Evolutionary conservation across 2,797 vertebrate genomes (phyloP).

Genomic region (Hyperoplus immaculatus): DNA sequence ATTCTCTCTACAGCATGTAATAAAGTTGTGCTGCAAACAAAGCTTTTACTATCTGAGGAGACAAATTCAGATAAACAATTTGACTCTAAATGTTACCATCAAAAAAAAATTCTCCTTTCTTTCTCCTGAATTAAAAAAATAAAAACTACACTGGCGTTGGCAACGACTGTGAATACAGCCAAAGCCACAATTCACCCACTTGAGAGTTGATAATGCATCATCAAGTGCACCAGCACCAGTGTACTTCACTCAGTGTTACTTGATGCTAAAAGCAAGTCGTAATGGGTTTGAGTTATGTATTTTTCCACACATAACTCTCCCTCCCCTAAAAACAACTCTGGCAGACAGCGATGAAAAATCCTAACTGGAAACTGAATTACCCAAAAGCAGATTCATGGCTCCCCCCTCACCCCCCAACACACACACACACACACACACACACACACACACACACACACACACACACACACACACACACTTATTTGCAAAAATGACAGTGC

Average conservation of each 20-base stretch:
- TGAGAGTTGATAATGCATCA: slow-evolving; percentile 80
- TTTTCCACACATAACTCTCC: slow-evolving; percentile 66
- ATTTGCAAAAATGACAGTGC: slow-evolving; percentile 55
- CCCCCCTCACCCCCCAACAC: too few relatives aligned
- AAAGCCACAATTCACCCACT: slow-evolving; percentile 75
- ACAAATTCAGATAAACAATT: not conserved
- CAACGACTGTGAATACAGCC: slow-evolving; percentile 58
- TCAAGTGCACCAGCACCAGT: slow-evolving; percentile 66
- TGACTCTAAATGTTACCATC: not conserved
- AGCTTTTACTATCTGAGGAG: not conserved
- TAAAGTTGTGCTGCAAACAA: not conserved
- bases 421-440: too few relatives aligned
- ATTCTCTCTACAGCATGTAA: not conserved
- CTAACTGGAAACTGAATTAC: slow-evolving; percentile 60
- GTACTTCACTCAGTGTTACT: slow-evolving; percentile 72
- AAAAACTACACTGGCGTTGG: slow-evolving; percentile 57
- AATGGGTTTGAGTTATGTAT: slow-evolving; percentile 76
- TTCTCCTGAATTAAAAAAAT: slow-evolving; percentile 59
- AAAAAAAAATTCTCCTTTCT: not conserved
- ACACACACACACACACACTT: not conserved
- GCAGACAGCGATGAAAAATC: slow-evolving; percentile 64
- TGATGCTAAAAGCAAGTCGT: slow-evolving; percentile 73
- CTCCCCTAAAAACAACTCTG: slow-evolving; percentile 68
- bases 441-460: not conserved
- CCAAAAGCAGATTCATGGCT: slow-evolving; percentile 56